Conservation (phyloP, 2,888 invertebrate species). For the Mellilla xanthometata region DNA sequence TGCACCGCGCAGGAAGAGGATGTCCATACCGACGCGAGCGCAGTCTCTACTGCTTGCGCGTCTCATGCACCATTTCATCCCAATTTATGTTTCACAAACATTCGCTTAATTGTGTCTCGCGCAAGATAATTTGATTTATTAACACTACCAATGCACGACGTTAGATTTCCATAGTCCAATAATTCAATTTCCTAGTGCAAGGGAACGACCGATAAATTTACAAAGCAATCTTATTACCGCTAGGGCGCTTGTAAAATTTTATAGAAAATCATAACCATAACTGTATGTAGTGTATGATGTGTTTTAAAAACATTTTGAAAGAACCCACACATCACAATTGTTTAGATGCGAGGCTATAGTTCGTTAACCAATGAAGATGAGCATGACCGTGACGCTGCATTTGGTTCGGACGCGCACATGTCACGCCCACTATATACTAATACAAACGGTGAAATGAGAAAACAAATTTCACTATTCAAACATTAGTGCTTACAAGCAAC, state of each 20-base stretch:
- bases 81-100: slow-evolving; percentile 22
- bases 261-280: slow-evolving; percentile 4
- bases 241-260: slow-evolving; percentile 6
- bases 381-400: slow-evolving; percentile 54
- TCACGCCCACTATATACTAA: slow-evolving; percentile 36
- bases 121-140: slow-evolving; percentile 15
- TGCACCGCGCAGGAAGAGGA: slow-evolving; percentile 72
- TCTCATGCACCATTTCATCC: slow-evolving; percentile 40
- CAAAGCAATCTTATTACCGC: not conserved
- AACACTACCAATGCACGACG: not conserved
- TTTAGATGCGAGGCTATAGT: slow-evolving; percentile 39
- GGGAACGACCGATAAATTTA: not conserved
- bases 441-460: slow-evolving; percentile 30
- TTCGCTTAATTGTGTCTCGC: slow-evolving; percentile 14
- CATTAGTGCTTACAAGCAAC: slow-evolving; percentile 17
- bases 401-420: slow-evolving; percentile 38
- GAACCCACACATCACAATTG: slow-evolving; percentile 36
- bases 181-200: slow-evolving; percentile 3
- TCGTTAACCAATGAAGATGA: slow-evolving; percentile 66
- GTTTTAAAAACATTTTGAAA: slow-evolving; percentile 25
- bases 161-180: slow-evolving; percentile 2
- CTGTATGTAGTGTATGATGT: slow-evolving; percentile 7
- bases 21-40: slow-evolving; percentile 45
- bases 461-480: slow-evolving; percentile 23
- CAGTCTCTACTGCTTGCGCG: slow-evolving; percentile 33